A percentile compares a stretch with the other conserved stretches of the same genome.
Conservation (phyloP, 1,140 invertebrate species). For the Eupeodes corollae region DNA sequence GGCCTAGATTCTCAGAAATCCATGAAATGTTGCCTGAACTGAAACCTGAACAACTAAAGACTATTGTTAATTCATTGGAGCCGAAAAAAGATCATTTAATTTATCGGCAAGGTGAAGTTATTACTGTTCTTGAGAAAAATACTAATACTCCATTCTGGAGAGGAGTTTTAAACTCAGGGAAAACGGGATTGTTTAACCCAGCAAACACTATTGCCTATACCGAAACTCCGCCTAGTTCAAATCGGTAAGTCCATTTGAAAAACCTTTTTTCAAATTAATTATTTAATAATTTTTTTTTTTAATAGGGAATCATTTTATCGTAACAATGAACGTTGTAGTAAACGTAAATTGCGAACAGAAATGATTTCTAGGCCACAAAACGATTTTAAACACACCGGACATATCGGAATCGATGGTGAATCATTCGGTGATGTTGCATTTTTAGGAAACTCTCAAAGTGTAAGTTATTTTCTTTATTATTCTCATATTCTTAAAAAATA, state of each 20-base stretch:
- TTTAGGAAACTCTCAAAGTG: slow-evolving; percentile 44
- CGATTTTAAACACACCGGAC: slow-evolving; percentile 92
- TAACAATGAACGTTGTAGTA: slow-evolving; percentile 36
- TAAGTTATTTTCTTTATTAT: slow-evolving; percentile 20
- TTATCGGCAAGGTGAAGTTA: slow-evolving; percentile 80
- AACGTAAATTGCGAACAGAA: slow-evolving; percentile 65
- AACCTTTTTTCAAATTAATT: background rate
- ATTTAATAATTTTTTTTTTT: background rate
- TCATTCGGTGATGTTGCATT: slow-evolving; percentile 93
- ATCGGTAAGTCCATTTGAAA: slow-evolving; percentile 10
- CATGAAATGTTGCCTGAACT: slow-evolving; percentile 67
- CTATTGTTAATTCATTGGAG: slow-evolving; percentile 37
- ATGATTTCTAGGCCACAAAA: slow-evolving; percentile 96
- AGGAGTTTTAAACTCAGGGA: slow-evolving; percentile 70
- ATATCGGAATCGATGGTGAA: slow-evolving; percentile 92
- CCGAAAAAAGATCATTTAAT: slow-evolving; percentile 54
- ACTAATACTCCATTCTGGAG: slow-evolving; percentile 58
- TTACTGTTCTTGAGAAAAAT: slow-evolving; percentile 85
- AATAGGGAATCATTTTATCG: slow-evolving; percentile 29
- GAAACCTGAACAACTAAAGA: slow-evolving; percentile 83
- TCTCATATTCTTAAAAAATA: background rate
- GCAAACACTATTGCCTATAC: slow-evolving; percentile 79
- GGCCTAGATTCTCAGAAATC: slow-evolving; percentile 86
- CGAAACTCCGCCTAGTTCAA: slow-evolving; percentile 59
- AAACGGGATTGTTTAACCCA: slow-evolving; percentile 82